Base-by-base conservation (phyloP, 2,113 vertebrate species). In the Trematocara macrostoma region DNA sequence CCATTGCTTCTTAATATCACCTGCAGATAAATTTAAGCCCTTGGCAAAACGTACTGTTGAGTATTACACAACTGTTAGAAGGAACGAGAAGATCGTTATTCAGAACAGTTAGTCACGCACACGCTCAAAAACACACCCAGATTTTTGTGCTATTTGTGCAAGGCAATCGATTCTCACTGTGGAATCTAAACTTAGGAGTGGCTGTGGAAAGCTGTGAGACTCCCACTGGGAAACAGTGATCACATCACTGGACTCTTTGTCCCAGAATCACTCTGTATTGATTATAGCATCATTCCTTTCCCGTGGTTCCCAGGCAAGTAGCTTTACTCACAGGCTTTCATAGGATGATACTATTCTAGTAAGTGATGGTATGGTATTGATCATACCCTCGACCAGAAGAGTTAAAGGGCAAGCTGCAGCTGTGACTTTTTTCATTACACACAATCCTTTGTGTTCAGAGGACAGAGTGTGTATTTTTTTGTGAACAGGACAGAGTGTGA, bases 181-280 rank as follows among this genome's bases (percentile, higher is more conserved):
- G 84, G 88, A 90, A 89, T 90, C 94, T 93, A 90, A 93, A 93
- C 67, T 88, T 88, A 90, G 87, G 85, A 51, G 87, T 45, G 87
- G 35, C 87, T 87, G 67, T 78, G 45, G 7, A 31, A 81, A 40
- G 82, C 80, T 87, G 23, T 83, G 84, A 81, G 88, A 67, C 69
- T 88, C 83, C 47, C 64, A 59, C 71, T 14, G 53, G 61, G 45
- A 34, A 71, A 38, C 53, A 45, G 67, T 45, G 8, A 16, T 88
- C 89, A 87, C 55, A 55, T 93, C 85, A 85, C 80, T 78, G 15
- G 20, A 67, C 87, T 90, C 83, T 6, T 38, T 89, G 95, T 95
- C 89, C 91, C 89, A 92, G 84, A 92, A 91, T 85, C 61, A 64
- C 84, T 89, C 31, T 56, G 40, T 83, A 95, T 94, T 90, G 94